phyloP scores from a whole-genome alignment of 2,113 vertebrate species.

The Tursiops truncatus region DNA sequence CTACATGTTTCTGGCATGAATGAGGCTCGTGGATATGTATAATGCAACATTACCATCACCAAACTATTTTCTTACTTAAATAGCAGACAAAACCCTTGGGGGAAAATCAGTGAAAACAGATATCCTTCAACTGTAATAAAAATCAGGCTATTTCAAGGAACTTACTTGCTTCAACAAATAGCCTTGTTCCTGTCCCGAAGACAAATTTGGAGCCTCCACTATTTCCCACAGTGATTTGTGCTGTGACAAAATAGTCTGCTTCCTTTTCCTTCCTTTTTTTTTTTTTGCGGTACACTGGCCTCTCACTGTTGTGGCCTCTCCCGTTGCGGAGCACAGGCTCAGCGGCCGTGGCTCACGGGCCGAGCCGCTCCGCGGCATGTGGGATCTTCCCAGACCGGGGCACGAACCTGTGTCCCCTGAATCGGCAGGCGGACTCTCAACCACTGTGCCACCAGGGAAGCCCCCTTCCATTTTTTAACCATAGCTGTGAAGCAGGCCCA shows the following conservation, averaged over 20 bases:
- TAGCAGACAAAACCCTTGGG: background rate
- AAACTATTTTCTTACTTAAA: constrained; percentile 35
- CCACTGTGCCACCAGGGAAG: no score
- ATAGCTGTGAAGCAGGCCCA: background rate
- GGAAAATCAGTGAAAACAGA: background rate
- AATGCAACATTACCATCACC: background rate
- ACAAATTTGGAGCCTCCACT: background rate
- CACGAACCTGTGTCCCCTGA: no score
- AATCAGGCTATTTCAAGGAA: constrained; percentile 27
- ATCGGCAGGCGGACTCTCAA: no score
- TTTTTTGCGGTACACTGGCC: no score
- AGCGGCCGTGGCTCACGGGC: no score
- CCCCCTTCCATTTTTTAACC: background rate
- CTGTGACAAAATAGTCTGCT: constrained; percentile 59
- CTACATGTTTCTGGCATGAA: background rate
- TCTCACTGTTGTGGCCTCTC: no score
- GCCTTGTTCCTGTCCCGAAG: constrained; percentile 66
- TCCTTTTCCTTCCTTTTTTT: background rate
- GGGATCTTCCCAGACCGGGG: no score
- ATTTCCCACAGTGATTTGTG: constrained; percentile 70
- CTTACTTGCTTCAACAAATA: constrained; percentile 60
- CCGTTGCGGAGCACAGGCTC: no score
- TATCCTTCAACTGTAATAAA: background rate
- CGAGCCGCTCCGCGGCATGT: no score
- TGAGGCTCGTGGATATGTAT: background rate